Evolutionary conservation across 2,797 vertebrate genomes (phyloP).

Genomic region (Gymnocypris eckloni): DNA sequence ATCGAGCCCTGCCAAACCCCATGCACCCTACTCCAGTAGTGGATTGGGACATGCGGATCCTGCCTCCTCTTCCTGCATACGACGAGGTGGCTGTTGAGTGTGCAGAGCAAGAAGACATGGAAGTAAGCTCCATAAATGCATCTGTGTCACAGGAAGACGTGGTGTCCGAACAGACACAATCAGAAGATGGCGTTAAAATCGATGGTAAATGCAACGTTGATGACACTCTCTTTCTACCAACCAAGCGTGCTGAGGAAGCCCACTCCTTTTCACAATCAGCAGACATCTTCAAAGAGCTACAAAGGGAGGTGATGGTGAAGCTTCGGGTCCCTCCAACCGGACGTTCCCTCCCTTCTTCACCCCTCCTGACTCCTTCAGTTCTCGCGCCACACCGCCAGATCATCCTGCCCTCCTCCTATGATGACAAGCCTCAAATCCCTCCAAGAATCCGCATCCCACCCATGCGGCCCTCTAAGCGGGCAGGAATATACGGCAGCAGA

Average conservation of each 20-base stretch:
- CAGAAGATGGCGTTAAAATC: not conserved
- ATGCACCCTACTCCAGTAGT: constrained; percentile 93
- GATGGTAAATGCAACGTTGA: constrained; percentile 65
- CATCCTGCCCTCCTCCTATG: constrained; percentile 74
- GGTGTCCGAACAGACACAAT: not conserved
- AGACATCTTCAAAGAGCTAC: constrained; percentile 93
- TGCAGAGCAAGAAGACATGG: constrained; percentile 91
- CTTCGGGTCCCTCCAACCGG: constrained; percentile 83
- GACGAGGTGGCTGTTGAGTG: constrained; percentile 85
- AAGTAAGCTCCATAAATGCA: constrained; percentile 89
- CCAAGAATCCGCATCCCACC: constrained; percentile 90
- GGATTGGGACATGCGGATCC: constrained; percentile 92
- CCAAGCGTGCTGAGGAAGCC: constrained; percentile 67
- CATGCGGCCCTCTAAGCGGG: constrained; percentile 80
- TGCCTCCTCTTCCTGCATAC: constrained; percentile 90
- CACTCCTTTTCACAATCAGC: constrained; percentile 84
- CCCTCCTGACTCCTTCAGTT: constrained; percentile 71
- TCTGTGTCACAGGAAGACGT: constrained; percentile 61
- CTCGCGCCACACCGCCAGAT: constrained; percentile 77
- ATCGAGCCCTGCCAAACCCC: constrained; percentile 85
- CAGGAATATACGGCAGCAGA: constrained; percentile 66
- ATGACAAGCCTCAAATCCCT: constrained; percentile 88
- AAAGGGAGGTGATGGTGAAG: constrained; percentile 95
- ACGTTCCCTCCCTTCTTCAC: constrained; percentile 76
- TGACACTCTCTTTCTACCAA: constrained; percentile 84